Evolutionary conservation across 2,113 vertebrate genomes (phyloP), one percentile per base, ranked within the genome.

Genomic region (Myotis brandtii): DNA sequence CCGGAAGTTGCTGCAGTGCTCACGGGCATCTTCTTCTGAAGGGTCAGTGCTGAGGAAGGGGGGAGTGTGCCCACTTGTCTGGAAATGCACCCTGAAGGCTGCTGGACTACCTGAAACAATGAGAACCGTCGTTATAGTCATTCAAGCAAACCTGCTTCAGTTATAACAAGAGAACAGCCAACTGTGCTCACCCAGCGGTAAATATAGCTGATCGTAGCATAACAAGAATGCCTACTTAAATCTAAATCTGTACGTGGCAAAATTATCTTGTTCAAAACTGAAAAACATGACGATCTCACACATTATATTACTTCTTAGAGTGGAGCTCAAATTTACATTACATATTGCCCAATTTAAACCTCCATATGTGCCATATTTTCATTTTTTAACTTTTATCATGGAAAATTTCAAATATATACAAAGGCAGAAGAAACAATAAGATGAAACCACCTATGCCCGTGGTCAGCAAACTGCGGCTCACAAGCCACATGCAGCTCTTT

Each of bases 91-190:
- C 98, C 98, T 10, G 98, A 88, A 59, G 98, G 96, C 50, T 98
- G 98, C 8, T 99, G 99, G 86, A 99, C 98, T 85, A 99, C 97
- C 99, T 99, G 96, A 56, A 96, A 96, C 37, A 97, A 64, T 56
- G 17, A 97, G 40, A 98, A 94, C 30, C 6, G 85, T 89, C 76
- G 96, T 27, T 3, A 20, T 0, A 89, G 73, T 96, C 76, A 86
- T 64, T 86, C 86, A 97, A 66, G n/a, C 80, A 94, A 52, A 93
- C 69, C 23, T 46, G 59, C 90, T 30, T 84, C 76, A 89, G 62
- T 69, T 93, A 37, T 93, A 93, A 97, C 56, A 89, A 94, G 30
- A 94, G 17, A 66, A 86, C 40, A 70, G 62, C 37, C 11, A 7
- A 95, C 46, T 59, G 40, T 7, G 32, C 48, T 94, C 93, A 86